These are phyloP conservation scores for Sylvietta virens DNA, from an alignment of 2,113 vertebrate genomes.

Conservation along the genomic window DNA sequence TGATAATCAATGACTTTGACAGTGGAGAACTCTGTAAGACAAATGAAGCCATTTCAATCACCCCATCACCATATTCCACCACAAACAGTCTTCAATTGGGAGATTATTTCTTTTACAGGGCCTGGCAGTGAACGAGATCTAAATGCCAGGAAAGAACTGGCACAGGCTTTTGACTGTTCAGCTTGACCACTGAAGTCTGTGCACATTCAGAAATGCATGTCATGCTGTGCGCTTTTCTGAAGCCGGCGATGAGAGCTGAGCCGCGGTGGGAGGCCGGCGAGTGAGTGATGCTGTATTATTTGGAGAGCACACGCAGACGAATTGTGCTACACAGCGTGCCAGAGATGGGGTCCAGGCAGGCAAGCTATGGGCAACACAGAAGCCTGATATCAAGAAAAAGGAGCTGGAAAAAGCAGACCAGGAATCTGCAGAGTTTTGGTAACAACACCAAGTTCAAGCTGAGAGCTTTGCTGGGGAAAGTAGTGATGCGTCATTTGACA, in stretches of 20 bases:
- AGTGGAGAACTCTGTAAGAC: background rate
- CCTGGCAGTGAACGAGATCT: background rate
- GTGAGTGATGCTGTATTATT: background rate
- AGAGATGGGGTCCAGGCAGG: background rate
- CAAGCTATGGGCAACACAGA: background rate
- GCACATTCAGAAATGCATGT: background rate
- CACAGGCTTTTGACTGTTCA: background rate
- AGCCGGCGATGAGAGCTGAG: background rate
- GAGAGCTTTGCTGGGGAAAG: background rate
- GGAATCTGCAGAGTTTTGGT: background rate
- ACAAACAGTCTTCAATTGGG: background rate
- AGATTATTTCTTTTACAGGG: background rate
- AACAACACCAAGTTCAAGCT: background rate
- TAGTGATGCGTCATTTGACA: background rate
- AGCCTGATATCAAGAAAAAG: background rate
- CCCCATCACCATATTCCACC: background rate
- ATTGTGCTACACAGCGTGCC: background rate
- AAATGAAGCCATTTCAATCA: background rate
- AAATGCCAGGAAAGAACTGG: constrained; percentile 20
- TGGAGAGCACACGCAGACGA: background rate
- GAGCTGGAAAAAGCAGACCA: background rate
- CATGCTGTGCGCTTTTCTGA: background rate
- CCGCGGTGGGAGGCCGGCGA: background rate
- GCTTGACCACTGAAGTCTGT: background rate
- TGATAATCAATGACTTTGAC: constrained; percentile 21